phyloP scores from a whole-genome alignment of 2,113 vertebrate genomes.

The Dipodomys ordii region DNA sequence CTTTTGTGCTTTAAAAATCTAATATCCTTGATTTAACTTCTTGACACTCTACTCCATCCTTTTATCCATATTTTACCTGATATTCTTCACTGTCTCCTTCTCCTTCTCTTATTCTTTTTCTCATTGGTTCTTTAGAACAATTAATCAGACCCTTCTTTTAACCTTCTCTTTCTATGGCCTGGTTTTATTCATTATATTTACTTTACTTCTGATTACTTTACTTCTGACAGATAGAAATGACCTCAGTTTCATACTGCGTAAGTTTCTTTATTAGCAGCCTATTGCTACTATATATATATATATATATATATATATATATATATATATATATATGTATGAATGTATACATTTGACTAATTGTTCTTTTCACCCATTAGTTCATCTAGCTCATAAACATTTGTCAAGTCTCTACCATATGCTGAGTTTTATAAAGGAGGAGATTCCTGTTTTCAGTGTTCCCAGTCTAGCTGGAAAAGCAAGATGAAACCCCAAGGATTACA shows the following conservation, averaged over 20 bases:
- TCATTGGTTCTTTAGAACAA: neutral
- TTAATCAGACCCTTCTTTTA: neutral
- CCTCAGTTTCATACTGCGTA: neutral
- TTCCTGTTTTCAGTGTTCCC: neutral
- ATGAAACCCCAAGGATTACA: neutral
- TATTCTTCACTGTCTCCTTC: neutral
- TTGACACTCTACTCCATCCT: neutral
- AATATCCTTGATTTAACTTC: conserved; percentile 1
- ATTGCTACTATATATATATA: neutral
- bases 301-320: neutral
- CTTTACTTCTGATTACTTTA: conserved; percentile 32
- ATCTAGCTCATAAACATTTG: neutral
- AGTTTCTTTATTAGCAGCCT: neutral
- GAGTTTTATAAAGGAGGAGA: neutral
- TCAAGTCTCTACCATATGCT: neutral
- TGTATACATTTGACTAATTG: neutral
- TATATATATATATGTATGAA: neutral
- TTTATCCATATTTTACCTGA: neutral
- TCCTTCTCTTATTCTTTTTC: neutral
- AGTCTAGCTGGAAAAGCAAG: neutral
- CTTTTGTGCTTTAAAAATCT: conserved; percentile 39
- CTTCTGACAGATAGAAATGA: neutral
- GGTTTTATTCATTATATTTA: conserved; percentile 24
- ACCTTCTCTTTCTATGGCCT: neutral
- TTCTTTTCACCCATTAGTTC: neutral